Conservation (phyloP, 30 jellyfish, hydroid and myxozoan species). For the Clytia hemisphaerica region DNA sequence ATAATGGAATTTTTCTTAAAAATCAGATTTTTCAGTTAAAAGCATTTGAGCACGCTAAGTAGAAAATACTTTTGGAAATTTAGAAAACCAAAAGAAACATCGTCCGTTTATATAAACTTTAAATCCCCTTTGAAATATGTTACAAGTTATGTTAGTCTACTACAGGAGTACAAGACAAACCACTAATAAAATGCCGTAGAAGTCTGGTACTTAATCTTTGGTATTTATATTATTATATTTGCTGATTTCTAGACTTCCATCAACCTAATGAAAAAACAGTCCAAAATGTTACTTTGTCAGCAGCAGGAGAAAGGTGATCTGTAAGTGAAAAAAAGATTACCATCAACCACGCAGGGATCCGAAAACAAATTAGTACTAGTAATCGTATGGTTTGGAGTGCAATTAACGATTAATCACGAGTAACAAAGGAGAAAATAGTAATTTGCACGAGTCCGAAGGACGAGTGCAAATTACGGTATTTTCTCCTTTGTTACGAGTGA, state of each 20-base stretch:
- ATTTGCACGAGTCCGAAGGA: too few species aligned
- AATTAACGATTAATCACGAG: too few species aligned
- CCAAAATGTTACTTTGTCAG: background rate
- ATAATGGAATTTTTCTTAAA: too few species aligned
- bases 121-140: conserved; percentile 24
- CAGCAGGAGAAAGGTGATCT: background rate
- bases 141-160: conserved; percentile 32
- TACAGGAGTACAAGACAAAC: conserved; percentile 15
- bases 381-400: too few species aligned
- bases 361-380: too few species aligned
- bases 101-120: conserved; percentile 27
- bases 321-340: background rate
- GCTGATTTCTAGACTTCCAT: conserved; percentile 23
- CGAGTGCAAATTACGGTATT: too few species aligned
- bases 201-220: conserved; percentile 28
- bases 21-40: too few species aligned
- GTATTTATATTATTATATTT: conserved; percentile 45
- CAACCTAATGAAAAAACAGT: conserved; percentile 22
- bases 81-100: background rate
- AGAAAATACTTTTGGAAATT: too few species aligned
- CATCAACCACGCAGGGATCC: too few species aligned
- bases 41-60: too few species aligned
- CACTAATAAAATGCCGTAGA: conserved; percentile 31
- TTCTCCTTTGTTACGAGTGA: too few species aligned
- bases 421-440: too few species aligned